Base-by-base conservation (phyloP, 2,113 vertebrate genomes). In the Egretta garzetta region DNA sequence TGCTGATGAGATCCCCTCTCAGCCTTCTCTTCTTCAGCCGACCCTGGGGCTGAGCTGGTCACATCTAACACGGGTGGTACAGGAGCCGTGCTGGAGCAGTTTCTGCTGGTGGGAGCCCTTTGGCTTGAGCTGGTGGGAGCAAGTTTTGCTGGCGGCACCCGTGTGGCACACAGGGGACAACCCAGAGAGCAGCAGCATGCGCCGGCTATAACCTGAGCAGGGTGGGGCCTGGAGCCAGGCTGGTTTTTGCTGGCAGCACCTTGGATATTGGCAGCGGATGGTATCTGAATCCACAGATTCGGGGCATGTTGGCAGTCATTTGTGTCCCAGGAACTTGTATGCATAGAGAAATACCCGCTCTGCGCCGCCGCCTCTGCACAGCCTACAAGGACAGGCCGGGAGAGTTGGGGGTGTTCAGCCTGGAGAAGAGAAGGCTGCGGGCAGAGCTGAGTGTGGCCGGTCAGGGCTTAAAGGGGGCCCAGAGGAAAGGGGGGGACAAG, bases 61-160 rank as follows among this genome's bases (percentile, higher is more conserved):
- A 1, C 45, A 58, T 23, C 52, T 73, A 47, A 21, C 22, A 6
- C 17, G 32, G 4, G 12, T 0, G 2, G 59, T 20, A 32, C 32
- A 47, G 45, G 10, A 70, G 72, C 71, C 1, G 12, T 32, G 35
- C 58, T 64, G 71, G 77, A 59, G 73, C 14, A 1, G 4, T 35
- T 89, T 63, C 88, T 39, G 14, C 14, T 5, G n/a, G 19, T 32
- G 52, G 63, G 39, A 77, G 9, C 43, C 35, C 75, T 86, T 23
- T 32, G 53, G 60, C 60, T 94, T 37, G 12, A 16, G 50, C 1
- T n/a, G 28, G n/a, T 19, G 75, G 52, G 30, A 86, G 33, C 39
- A 56, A 24, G 16, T 39, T 10, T 10, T 8, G 18, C 49, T 47
- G 60, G 39, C 43, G 58, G 47, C 14, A 60, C 26, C 56, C 22